Evolutionary conservation across 2,113 vertebrate genomes (phyloP), one percentile per base, ranked within the genome.

Genomic region (Megalops atlanticus): DNA sequence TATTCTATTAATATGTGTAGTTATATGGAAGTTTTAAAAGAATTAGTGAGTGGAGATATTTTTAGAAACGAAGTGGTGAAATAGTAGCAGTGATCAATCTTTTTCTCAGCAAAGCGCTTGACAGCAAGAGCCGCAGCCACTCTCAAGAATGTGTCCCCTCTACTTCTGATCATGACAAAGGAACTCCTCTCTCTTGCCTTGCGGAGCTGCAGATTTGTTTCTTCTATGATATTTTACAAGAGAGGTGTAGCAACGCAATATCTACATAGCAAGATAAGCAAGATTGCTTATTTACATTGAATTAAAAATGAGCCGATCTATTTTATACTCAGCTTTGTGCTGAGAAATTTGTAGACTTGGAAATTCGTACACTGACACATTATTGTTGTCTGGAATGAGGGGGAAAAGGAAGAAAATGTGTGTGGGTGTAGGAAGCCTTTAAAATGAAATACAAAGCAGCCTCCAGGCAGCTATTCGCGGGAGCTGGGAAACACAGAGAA

Each of bases 71-170:
- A 84, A 80, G 87, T 85, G 85, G 86, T 88, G 87, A 88, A 85
- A 87, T 90, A 87, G 89, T 87, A 81, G 87, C 76, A 89, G 91
- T 92, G 85, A 99, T 99, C 98, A 99, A 98, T 99, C 98, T 99
- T 97, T 94, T 87, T 82, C 64, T 88, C 89, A 87, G 89, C 94
- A 94, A 93, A 94, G 85, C 89, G 94, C 85, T 88, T 97, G 97
- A 97, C 97, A 98, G 95, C 88, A 91, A 74, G 0, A 73, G 85
- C 86, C 33, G 82, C 91, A 87, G 79, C 92, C 81, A 88, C 90
- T 88, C 93, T 89, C 78, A 93, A 94, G 92, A 95, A 94, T 95
- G 92, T 75, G 71, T 71, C 70, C 85, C 94, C 90, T 91, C 94
- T 91, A 77, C 88, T 84, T 15, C 78, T 81, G 78, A 83, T 85